Evolutionary conservation across 2,888 invertebrate species (phyloP).

Genomic region (Machimus rusticus): DNA sequence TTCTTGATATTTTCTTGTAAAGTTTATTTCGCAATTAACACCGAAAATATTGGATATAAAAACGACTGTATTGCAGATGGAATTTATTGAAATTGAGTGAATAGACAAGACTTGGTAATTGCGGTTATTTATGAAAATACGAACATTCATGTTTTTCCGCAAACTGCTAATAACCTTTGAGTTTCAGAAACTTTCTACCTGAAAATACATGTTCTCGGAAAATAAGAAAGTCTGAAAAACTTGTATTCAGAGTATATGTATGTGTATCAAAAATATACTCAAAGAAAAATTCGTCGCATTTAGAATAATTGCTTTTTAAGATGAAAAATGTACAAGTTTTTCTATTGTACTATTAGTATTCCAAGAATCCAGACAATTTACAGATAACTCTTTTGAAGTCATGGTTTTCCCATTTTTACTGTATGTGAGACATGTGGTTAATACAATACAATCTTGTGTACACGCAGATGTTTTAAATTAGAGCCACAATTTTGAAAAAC

Average conservation of each 20-base stretch:
- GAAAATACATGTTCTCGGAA: not conserved
- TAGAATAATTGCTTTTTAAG: too few species aligned
- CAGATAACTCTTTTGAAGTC: not conserved
- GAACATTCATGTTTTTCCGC: not conserved
- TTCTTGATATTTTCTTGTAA: not conserved
- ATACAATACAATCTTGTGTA: not conserved
- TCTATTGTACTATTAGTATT: too few species aligned
- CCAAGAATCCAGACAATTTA: too few species aligned
- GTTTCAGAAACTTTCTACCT: not conserved
- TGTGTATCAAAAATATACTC: not conserved
- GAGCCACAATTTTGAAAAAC: not conserved
- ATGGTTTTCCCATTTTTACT: not conserved
- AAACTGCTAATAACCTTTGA: not conserved
- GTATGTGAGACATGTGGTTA: not conserved
- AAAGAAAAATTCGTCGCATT: too few species aligned
- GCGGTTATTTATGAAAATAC: not conserved
- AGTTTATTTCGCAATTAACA: not conserved
- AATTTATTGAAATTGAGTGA: not conserved
- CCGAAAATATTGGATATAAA: not conserved
- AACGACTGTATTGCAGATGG: not conserved
- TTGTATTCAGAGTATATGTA: not conserved
- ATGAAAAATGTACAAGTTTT: too few species aligned
- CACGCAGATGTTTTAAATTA: not conserved
- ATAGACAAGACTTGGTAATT: not conserved
- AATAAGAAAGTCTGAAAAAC: not conserved